phyloP scores from a whole-genome alignment of 2,888 invertebrate genomes.

The Cosmia trapezina region DNA sequence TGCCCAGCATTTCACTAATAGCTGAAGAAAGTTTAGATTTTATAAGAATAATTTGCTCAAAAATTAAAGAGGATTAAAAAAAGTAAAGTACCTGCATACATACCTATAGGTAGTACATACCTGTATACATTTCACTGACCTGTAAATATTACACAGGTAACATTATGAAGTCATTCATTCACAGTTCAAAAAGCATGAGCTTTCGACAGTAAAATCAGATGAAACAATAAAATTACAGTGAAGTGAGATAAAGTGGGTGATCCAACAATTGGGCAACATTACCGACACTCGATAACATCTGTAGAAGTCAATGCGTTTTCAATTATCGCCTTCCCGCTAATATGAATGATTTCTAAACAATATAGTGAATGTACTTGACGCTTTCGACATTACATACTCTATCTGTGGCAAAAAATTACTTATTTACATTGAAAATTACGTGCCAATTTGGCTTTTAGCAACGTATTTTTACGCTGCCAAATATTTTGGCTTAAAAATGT shows the following conservation, averaged over 20 bases:
- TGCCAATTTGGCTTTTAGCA: background rate
- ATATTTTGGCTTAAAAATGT: background rate
- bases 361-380: constrained; percentile 67
- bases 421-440: constrained; percentile 21
- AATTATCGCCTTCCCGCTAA: constrained; percentile 84
- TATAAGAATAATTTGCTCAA: background rate
- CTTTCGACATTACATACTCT: constrained; percentile 48
- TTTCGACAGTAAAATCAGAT: constrained; percentile 34
- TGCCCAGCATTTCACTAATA: no score
- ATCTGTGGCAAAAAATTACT: constrained; percentile 23
- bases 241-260: constrained; percentile 50
- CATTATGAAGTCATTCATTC: constrained; percentile 53
- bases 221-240: constrained; percentile 67
- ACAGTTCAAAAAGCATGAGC: constrained; percentile 23
- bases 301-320: constrained; percentile 76
- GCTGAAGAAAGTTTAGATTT: no score
- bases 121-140: background rate
- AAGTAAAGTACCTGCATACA: no score
- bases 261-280: constrained; percentile 54
- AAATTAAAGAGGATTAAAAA: background rate
- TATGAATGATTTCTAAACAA: constrained; percentile 79
- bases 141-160: background rate
- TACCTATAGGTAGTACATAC: no score
- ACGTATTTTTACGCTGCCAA: background rate
- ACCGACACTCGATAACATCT: constrained; percentile 60